phyloP scores from a whole-genome alignment of 2,888 invertebrate species.

The Labia minor region DNA sequence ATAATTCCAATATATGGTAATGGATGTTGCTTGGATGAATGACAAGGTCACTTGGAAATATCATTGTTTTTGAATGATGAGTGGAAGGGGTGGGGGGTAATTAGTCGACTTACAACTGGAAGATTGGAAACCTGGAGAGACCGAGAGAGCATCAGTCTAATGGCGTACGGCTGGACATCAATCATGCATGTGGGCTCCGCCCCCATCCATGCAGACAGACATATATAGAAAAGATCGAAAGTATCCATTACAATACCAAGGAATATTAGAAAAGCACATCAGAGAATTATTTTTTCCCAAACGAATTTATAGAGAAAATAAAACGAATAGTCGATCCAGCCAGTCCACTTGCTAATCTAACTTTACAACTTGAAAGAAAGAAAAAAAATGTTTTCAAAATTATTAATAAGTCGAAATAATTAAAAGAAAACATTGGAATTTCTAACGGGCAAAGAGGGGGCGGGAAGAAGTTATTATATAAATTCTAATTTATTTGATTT shows the following conservation, averaged over 20 bases:
- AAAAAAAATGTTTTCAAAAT: too few relatives aligned
- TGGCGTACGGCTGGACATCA: not conserved
- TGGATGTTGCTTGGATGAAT: not conserved
- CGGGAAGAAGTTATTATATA: too few relatives aligned
- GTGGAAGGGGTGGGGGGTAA: not conserved
- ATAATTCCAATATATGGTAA: constrained; percentile 4
- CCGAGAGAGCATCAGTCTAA: not conserved
- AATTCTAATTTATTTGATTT: too few relatives aligned
- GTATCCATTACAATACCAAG: not conserved
- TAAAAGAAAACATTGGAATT: too few relatives aligned
- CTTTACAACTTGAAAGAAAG: too few relatives aligned
- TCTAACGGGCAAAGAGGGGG: too few relatives aligned
- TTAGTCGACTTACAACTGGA: constrained; percentile 3
- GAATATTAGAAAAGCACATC: not conserved
- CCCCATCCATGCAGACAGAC: constrained; percentile 2
- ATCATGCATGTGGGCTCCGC: not conserved
- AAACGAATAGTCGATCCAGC: too few relatives aligned
- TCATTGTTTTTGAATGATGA: constrained; percentile 13
- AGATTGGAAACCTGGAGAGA: constrained; percentile 7
- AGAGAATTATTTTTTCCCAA: too few relatives aligned
- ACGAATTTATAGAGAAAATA: too few relatives aligned
- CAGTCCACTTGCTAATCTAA: too few relatives aligned
- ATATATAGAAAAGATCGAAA: not conserved
- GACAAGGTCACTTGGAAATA: not conserved
- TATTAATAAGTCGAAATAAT: too few relatives aligned